These are phyloP conservation scores for Drosophila arawakana DNA, from an alignment of 1,140 invertebrate genomes.

Conservation along the genomic window DNA sequence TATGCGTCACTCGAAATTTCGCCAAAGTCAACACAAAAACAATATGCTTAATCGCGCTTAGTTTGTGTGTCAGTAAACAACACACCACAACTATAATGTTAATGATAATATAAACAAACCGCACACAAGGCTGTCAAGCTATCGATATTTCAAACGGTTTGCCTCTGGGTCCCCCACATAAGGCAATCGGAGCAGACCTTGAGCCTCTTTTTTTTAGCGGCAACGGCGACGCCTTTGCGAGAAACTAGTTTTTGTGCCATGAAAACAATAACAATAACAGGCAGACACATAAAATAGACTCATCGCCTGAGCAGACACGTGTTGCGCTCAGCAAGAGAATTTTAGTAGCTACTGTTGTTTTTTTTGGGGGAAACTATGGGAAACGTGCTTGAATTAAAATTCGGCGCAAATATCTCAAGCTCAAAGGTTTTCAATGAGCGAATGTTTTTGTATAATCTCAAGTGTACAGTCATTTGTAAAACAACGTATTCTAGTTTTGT, in stretches of 20 bases:
- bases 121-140: constrained; percentile 57
- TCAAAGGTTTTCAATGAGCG: constrained; percentile 35
- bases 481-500: too few relatives aligned
- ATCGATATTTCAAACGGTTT: constrained; percentile 50
- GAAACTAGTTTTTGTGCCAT: constrained; percentile 65
- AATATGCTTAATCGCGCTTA: constrained; percentile 22
- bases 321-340: constrained; percentile 46
- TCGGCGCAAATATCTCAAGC: constrained; percentile 24
- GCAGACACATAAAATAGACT: background rate
- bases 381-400: constrained; percentile 47
- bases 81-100: background rate
- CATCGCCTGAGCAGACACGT: constrained; percentile 53
- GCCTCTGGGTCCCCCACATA: constrained; percentile 8
- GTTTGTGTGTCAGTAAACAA: constrained; percentile 38
- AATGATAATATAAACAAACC: constrained; percentile 44
- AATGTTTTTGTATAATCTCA: constrained; percentile 14
- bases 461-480: background rate
- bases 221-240: constrained; percentile 47
- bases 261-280: constrained; percentile 31
- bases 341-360: background rate
- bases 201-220: constrained; percentile 52
- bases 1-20: constrained; percentile 9
- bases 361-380: background rate
- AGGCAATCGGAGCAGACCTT: constrained; percentile 44
- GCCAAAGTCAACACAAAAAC: constrained; percentile 12